Evolutionary conservation across 1,140 invertebrate genomes (phyloP).

Genomic region (Pentalonia nigronervosa): DNA sequence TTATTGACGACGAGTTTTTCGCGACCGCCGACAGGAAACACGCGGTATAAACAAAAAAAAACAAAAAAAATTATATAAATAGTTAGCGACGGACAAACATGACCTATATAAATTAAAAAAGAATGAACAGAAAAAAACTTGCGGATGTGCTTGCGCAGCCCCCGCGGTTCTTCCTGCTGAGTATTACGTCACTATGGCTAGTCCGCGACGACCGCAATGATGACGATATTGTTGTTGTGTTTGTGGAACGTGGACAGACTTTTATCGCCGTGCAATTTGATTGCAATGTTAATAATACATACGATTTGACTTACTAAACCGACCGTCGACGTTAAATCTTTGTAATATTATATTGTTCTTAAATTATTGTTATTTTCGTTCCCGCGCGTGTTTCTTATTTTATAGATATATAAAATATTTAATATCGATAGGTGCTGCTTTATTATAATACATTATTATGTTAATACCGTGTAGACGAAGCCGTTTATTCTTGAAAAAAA

Average conservation of each 20-base stretch:
- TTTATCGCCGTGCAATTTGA: neutral
- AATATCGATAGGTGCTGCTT: neutral
- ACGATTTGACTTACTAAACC: neutral
- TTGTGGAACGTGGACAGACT: neutral
- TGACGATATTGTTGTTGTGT: neutral
- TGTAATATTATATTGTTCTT: neutral
- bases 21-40: constrained; percentile 41
- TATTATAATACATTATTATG: neutral
- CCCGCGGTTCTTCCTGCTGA: constrained; percentile 24
- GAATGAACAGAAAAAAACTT: neutral
- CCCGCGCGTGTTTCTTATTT: neutral
- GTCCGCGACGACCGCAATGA: neutral
- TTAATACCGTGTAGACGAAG: neutral
- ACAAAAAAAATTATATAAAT: constrained; percentile 3
- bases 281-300: neutral
- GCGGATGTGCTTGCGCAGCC: constrained; percentile 9
- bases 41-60: constrained; percentile 33
- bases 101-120: constrained; percentile 38
- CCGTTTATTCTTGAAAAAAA: neutral
- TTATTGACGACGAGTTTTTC: neutral
- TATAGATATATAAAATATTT: neutral
- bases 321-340: neutral
- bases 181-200: constrained; percentile 20
- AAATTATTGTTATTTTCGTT: neutral
- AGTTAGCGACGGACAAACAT: constrained; percentile 34